Conservation (phyloP, 2,888 invertebrate genomes). For the Danaus chrysippus region DNA sequence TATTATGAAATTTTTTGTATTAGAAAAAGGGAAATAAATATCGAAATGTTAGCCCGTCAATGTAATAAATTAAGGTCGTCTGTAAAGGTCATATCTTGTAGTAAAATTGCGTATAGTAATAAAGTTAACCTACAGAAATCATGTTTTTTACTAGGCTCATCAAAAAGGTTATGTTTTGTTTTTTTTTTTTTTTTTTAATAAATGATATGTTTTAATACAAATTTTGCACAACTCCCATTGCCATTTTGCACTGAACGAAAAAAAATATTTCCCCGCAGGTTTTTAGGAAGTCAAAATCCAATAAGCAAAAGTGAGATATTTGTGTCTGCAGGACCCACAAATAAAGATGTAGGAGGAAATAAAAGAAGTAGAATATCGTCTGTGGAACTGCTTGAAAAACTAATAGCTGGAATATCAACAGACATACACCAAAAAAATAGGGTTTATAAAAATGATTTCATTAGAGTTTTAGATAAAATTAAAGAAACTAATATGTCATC, state of each 20-base stretch:
- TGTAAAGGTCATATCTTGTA: constrained; percentile 39
- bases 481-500: constrained; percentile 61
- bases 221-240: background rate
- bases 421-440: constrained; percentile 66
- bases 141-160: background rate
- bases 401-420: constrained; percentile 56
- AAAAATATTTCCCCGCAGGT: constrained; percentile 14
- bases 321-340: constrained; percentile 20
- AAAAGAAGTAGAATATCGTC: constrained; percentile 32
- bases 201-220: background rate
- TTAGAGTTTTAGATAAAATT: constrained; percentile 55
- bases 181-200: constrained; percentile 11
- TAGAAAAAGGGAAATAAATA: background rate
- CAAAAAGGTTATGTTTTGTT: constrained; percentile 7
- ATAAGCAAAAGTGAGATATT: constrained; percentile 26
- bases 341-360: constrained; percentile 14
- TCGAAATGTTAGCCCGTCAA: constrained; percentile 53
- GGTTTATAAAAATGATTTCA: constrained; percentile 68
- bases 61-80: constrained; percentile 50
- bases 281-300: constrained; percentile 11
- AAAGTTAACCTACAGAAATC: constrained; percentile 23
- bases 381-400: constrained; percentile 61
- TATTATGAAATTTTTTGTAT: constrained; percentile 8
- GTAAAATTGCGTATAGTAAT: constrained; percentile 35
- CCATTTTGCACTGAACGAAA: background rate